Evolutionary conservation across 2,888 invertebrate species (phyloP).

Genomic region (Oligia strigilis): DNA sequence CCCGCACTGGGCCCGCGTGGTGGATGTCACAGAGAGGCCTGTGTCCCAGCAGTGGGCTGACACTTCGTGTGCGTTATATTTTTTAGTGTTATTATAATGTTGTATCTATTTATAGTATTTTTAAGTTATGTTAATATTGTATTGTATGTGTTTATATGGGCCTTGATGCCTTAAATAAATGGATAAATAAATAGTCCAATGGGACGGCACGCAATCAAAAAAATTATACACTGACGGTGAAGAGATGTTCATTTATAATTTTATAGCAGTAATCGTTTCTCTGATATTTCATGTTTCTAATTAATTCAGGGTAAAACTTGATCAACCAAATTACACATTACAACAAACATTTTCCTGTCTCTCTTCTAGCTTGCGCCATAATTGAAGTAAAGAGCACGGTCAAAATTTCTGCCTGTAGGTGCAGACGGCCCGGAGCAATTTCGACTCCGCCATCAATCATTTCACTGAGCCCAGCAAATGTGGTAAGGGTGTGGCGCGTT

Average conservation of each 20-base stretch:
- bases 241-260: neutral
- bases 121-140: too few species aligned
- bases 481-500: slow-evolving; percentile 56
- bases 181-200: too few species aligned
- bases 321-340: neutral
- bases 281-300: neutral
- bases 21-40: too few species aligned
- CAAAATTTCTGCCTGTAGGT: slow-evolving; percentile 63
- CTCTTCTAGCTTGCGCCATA: slow-evolving; percentile 53
- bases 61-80: too few species aligned
- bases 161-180: too few species aligned
- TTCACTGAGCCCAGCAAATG: slow-evolving; percentile 54
- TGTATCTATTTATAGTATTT: too few species aligned
- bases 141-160: too few species aligned
- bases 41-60: too few species aligned
- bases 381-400: slow-evolving; percentile 61
- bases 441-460: slow-evolving; percentile 72
- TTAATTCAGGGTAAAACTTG: neutral
- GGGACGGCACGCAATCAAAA: too few species aligned
- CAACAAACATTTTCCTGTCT: neutral
- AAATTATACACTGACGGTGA: neutral
- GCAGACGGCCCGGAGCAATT: slow-evolving; percentile 67
- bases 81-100: too few species aligned
- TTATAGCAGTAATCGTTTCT: neutral
- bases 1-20: too few species aligned